A percentile compares a stretch with the other conserved stretches of the same genome.
phyloP scores from a whole-genome alignment of 2,888 invertebrate genomes.

The Zeuzera pyrina region DNA sequence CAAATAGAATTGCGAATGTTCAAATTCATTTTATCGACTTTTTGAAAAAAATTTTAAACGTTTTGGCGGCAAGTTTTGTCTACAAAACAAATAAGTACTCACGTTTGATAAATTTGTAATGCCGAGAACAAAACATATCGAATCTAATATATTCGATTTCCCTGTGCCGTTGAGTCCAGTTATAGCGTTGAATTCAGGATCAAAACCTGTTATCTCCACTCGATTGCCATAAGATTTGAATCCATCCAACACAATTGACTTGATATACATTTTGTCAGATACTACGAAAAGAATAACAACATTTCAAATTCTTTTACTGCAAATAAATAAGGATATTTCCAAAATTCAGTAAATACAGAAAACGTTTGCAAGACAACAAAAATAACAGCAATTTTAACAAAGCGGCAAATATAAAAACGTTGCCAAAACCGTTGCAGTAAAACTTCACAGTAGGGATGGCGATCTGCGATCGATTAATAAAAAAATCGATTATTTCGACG shows the following conservation, averaged over 20 bases:
- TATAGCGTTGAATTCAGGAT: conserved; percentile 96
- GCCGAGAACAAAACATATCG: conserved; percentile 97
- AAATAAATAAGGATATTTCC: no score
- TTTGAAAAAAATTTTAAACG: no score
- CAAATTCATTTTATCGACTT: no score
- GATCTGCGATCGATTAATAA: no score
- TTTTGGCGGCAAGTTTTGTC: no score
- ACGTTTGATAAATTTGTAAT: conserved; percentile 94
- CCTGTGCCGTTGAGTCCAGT: conserved; percentile 98
- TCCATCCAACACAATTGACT: conserved; percentile 93
- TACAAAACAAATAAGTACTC: no score
- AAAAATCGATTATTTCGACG: no score
- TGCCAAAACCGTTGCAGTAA: conserved; percentile 28
- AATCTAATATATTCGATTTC: conserved; percentile 97
- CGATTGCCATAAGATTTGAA: conserved; percentile 98
- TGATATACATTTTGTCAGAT: conserved; percentile 86
- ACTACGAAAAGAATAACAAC: conserved; percentile 10
- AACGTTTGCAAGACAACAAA: conserved; percentile 6
- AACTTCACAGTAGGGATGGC: conserved; percentile 9
- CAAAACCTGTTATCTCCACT: conserved; percentile 93
- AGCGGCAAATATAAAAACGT: conserved; percentile 9
- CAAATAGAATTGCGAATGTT: no score
- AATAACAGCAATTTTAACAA: conserved; percentile 5
- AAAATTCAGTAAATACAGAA: no score
- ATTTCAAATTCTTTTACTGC: conserved; percentile 2